phyloP scores from a whole-genome alignment of 2,797 vertebrate genomes.

The Darevskia nairensis region DNA sequence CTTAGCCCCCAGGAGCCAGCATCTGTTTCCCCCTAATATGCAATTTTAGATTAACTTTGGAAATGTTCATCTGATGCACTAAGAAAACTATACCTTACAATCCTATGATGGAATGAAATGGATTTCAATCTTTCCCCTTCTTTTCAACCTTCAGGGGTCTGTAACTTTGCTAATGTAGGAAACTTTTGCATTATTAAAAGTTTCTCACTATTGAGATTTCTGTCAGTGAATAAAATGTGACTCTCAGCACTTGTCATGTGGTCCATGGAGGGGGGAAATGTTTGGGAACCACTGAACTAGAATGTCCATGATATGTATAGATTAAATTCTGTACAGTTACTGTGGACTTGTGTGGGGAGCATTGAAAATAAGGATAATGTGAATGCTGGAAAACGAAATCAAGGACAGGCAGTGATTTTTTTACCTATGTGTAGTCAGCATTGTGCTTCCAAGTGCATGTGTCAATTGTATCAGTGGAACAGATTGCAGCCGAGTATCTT shows the following conservation, averaged over 20 bases:
- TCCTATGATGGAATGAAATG: slow-evolving; percentile 1
- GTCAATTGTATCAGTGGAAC: not conserved
- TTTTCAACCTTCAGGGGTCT: not conserved
- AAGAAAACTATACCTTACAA: slow-evolving; percentile 2
- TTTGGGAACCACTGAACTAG: too few species aligned
- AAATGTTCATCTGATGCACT: not conserved
- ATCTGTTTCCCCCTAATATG: not conserved
- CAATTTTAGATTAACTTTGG: slow-evolving; percentile 21
- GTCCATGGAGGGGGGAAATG: too few species aligned
- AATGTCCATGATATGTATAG: not conserved
- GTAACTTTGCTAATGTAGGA: not conserved
- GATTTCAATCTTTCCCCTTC: not conserved
- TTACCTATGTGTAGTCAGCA: not conserved
- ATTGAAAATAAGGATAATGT: not conserved
- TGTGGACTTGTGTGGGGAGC: not conserved
- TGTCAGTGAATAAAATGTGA: too few species aligned
- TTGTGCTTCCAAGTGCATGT: slow-evolving; percentile 23
- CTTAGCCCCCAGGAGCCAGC: too few species aligned
- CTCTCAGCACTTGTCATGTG: too few species aligned
- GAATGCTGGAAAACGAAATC: not conserved
- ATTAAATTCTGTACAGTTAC: not conserved
- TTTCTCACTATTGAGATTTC: not conserved
- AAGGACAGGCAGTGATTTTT: slow-evolving; percentile 28
- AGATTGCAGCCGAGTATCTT: not conserved
- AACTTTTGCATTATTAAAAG: not conserved